phyloP scores from a whole-genome alignment of 2,888 invertebrate genomes.

The Erebia palarica region DNA sequence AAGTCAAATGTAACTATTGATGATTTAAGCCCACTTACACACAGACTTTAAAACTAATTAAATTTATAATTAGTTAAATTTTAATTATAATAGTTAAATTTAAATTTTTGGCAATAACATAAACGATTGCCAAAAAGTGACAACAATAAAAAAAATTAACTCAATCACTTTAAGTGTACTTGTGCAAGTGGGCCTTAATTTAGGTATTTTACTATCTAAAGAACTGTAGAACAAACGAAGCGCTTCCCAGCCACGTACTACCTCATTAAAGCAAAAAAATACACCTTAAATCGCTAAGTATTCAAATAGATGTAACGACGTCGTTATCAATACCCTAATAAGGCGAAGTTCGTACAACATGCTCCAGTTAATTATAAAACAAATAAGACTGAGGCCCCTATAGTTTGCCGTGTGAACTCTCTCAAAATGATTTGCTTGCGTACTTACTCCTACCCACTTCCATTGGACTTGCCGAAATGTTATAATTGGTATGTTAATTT shows the following conservation, averaged over 20 bases:
- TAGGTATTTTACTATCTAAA: too few species aligned
- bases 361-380: constrained; percentile 60
- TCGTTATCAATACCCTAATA: constrained; percentile 73
- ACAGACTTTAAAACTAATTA: too few species aligned
- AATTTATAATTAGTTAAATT: too few species aligned
- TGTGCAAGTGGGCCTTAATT: too few species aligned
- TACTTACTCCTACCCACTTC: constrained; percentile 14
- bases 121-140: too few species aligned
- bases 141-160: too few species aligned
- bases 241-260: neutral
- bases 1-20: too few species aligned
- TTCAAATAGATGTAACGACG: constrained; percentile 70
- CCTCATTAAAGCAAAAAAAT: constrained; percentile 66
- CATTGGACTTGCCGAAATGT: constrained; percentile 32
- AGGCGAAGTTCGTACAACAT: constrained; percentile 57
- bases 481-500: constrained; percentile 36
- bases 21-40: too few species aligned
- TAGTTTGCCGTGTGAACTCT: constrained; percentile 51
- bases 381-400: constrained; percentile 56
- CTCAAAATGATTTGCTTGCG: constrained; percentile 29
- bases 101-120: too few species aligned
- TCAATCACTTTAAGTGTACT: too few species aligned
- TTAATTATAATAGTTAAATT: too few species aligned
- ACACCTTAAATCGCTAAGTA: constrained; percentile 58
- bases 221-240: neutral